Evolutionary conservation across 2,113 vertebrate genomes (phyloP).

Genomic region (Carollia perspicillata): DNA sequence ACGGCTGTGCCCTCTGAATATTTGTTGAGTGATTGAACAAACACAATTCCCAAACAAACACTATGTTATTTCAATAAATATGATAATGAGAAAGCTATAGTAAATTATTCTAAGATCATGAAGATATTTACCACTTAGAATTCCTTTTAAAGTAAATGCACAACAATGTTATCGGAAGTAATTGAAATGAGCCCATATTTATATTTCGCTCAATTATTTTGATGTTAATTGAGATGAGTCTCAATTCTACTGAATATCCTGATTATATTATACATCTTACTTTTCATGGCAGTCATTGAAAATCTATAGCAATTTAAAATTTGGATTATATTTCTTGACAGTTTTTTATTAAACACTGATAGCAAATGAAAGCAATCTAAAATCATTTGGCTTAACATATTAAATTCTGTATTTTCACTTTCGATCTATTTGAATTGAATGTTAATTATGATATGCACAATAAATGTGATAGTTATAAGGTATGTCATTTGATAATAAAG

Average conservation of each 20-base stretch:
- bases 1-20: neutral
- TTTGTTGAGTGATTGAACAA: neutral
- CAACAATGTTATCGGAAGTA: neutral
- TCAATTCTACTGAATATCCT: neutral
- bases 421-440: neutral
- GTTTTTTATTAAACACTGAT: slow-evolving; percentile 12
- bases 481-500: neutral
- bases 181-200: neutral
- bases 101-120: neutral
- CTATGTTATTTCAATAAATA: neutral
- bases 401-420: slow-evolving; percentile 17
- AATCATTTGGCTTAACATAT: neutral
- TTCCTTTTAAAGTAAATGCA: neutral
- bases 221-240: neutral
- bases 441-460: neutral
- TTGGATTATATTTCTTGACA: neutral
- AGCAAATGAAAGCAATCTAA: neutral
- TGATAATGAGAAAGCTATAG: neutral
- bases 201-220: slow-evolving; percentile 20
- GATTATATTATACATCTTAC: neutral
- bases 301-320: slow-evolving; percentile 14
- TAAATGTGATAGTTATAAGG: neutral
- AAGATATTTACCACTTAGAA: slow-evolving; percentile 17
- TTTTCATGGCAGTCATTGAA: neutral
- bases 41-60: neutral